Conservation (phyloP, 2,113 vertebrate species). For the Gasterosteus aculeatus region DNA sequence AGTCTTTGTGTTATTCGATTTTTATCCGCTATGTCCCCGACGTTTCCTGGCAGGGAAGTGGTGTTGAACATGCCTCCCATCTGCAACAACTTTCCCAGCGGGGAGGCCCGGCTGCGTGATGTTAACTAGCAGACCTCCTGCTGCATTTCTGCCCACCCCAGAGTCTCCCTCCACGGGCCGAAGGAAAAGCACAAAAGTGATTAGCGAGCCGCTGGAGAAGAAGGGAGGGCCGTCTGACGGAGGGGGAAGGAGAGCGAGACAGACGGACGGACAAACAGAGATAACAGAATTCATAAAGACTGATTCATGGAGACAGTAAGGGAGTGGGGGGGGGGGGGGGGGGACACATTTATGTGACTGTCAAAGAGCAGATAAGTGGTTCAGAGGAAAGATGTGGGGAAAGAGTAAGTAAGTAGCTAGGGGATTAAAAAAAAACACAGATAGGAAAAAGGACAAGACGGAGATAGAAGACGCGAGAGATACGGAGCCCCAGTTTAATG, state of each 20-base stretch:
- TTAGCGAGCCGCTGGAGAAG: constrained; percentile 67
- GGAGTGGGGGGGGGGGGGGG: constrained; percentile 56
- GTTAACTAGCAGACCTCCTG: constrained; percentile 62
- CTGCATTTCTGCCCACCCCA: constrained; percentile 61
- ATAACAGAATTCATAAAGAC: constrained; percentile 66
- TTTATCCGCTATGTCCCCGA: constrained; percentile 52
- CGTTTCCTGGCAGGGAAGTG: constrained; percentile 65
- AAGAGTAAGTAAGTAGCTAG: constrained; percentile 53
- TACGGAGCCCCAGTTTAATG: constrained; percentile 19
- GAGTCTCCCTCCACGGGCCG: constrained; percentile 69
- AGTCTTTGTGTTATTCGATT: constrained; percentile 65
- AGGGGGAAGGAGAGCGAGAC: constrained; percentile 55
- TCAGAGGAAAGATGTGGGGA: constrained; percentile 55
- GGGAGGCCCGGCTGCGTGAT: constrained; percentile 58
- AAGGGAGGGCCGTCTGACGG: constrained; percentile 47
- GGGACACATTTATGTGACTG: constrained; percentile 63
- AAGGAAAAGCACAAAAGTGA: constrained; percentile 79
- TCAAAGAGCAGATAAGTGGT: constrained; percentile 70
- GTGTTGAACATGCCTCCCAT: constrained; percentile 66
- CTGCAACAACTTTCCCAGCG: constrained; percentile 57
- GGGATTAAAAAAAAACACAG: constrained; percentile 45
- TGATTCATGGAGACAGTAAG: constrained; percentile 70
- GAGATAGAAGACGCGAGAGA: constrained; percentile 45
- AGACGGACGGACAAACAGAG: constrained; percentile 55
- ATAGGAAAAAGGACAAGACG: constrained; percentile 43